These are phyloP conservation scores for Pteromalus puparum DNA, from an alignment of 1,140 invertebrate genomes.

Conservation along the genomic window DNA sequence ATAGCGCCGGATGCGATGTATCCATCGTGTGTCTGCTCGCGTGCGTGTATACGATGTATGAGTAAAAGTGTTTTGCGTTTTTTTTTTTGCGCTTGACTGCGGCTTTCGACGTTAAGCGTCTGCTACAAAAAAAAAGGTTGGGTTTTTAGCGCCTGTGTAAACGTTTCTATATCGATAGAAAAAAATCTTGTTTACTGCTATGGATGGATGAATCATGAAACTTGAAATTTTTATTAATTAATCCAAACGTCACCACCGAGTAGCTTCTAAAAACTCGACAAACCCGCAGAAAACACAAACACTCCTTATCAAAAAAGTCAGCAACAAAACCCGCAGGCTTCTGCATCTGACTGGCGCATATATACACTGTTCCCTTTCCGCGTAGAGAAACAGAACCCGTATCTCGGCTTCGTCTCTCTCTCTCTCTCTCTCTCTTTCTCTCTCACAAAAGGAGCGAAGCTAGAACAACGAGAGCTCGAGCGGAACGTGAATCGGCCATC, in stretches of 20 bases:
- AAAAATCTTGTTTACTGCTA: too few relatives aligned
- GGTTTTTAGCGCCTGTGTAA: too few relatives aligned
- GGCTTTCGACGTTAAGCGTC: not conserved
- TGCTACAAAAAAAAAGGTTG: too few relatives aligned
- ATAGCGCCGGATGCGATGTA: not conserved
- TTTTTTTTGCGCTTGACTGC: not conserved
- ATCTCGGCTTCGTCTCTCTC: not conserved
- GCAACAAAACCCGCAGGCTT: not conserved
- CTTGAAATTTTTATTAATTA: too few relatives aligned
- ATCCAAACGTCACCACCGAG: too few relatives aligned
- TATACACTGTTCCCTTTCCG: not conserved
- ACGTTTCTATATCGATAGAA: too few relatives aligned
- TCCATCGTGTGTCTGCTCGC: not conserved
- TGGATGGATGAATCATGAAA: too few relatives aligned
- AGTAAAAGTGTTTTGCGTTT: not conserved
- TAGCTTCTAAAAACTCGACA: not conserved
- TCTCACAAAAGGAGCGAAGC: slow-evolving; percentile 1
- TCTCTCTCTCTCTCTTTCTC: too few relatives aligned
- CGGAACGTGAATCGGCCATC: slow-evolving; percentile 9
- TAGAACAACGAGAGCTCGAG: slow-evolving; percentile 1
- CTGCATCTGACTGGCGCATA: not conserved
- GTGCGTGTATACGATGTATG: not conserved
- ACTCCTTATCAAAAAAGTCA: not conserved
- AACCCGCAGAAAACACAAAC: too few relatives aligned
- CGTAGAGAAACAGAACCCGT: not conserved